Base-by-base conservation (phyloP, 1,140 invertebrate species). In the Bathynomus jamesi region DNA sequence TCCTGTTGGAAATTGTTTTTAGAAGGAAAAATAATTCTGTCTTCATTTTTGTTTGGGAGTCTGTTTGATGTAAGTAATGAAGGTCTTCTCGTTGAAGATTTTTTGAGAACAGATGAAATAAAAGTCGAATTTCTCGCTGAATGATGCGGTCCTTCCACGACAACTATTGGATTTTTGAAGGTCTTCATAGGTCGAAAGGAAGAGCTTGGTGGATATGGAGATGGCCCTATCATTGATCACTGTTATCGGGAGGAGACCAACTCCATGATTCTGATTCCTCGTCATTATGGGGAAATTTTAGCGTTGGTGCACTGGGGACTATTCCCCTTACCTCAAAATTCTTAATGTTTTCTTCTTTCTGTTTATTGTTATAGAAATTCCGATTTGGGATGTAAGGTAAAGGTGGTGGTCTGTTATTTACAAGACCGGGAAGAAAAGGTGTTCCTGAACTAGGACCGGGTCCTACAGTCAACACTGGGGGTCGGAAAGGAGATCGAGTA, bases 361-460 rank as follows among this genome's bases (percentile, higher is more conserved):
- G n/a, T n/a, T n/a, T n/a, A n/a, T n/a, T n/a, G n/a, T n/a, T n/a
- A n/a, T n/a, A n/a, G n/a, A n/a, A n/a, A n/a, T n/a, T n/a, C n/a
- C n/a, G 5, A 28, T 30, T 25, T 69, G 67, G 21, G 61, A 62
- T n/a, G 27, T 60, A 25, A 21, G 24, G 24, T 27, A 24, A 28
- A 29, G 24, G 32, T 0, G 17, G 60, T 29, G 29, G n/a, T 25
- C 66, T 62, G n/a, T 67, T 30, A 28, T 25, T 28, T 4, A 25
- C 30, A 11, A 71, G 28, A 0, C 74, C 74, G 1, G 74, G 74
- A 5, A 76, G 71, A 32, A 76, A 76, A 21, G 71, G 71, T 2
- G 71, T 72, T n/a, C 71, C 74, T 5, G 71, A 72, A 29, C 46
- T 76, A 0, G 64, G 68, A 13, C 74, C 71, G 11, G 74, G 74